Base-by-base conservation (phyloP, 64 coral and sea anemone genomes). In the Stichodactyla helianthus region DNA sequence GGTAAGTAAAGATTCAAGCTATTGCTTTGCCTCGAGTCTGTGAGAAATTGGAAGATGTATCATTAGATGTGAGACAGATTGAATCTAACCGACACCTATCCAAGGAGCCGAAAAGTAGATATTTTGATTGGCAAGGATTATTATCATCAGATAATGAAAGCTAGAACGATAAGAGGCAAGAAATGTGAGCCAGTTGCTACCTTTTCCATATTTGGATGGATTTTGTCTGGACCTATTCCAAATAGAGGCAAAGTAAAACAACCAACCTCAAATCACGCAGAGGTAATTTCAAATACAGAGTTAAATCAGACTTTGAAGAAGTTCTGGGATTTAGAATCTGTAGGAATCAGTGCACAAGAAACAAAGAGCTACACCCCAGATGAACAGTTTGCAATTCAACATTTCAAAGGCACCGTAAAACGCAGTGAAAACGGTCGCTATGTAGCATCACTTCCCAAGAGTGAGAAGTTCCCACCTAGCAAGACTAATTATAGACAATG, bases 151-250 rank as follows among this genome's bases (percentile, higher is more conserved):
- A 68, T 86, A 53, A 68, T n/a, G 85, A 74, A 71, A 18, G 65
- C 18, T 52, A 51, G 84, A 86, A 86, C 55, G 6, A 7, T 84
- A 5, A 16, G 26, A 26, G 52, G 19, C 12, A 60, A 84, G 18
- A 53, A 53, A 84, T 16, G 82, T 50, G 77, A 79, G 19, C 22
- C 57, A 84, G 57, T 60, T 55, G 82, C 82, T 20, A 55, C 18
- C 82, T 28, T 57, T 25, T 84, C 82, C 50, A 84, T 57, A 57
- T 84, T 84, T 84, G 82, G 82, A 57, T 84, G 82, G 82, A 84
- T 84, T 57, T 26, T 84, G 52, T 60, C 52, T 22, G 82, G 82
- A 57, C 53, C 57, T 55, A 11, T 84, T 51, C 53, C 82, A 20
- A 60, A 55, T 20, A 16, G 57, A 84, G 52, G 82, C 14, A 55